These are phyloP conservation scores for Drosophila percnosoma DNA, from an alignment of 2,888 invertebrate genomes.

Conservation along the genomic window DNA sequence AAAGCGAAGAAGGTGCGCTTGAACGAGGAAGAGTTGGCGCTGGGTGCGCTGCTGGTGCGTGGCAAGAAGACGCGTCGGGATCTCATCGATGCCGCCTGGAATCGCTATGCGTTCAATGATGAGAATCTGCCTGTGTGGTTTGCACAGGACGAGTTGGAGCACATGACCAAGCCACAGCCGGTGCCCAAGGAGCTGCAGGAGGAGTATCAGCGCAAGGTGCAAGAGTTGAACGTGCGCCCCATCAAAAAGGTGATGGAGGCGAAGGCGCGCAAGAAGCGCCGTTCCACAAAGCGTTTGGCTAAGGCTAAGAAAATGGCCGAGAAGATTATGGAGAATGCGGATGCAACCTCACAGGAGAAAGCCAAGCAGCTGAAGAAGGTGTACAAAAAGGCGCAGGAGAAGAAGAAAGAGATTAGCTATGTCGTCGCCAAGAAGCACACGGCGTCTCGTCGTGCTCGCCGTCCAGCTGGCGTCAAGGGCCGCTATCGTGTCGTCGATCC, in stretches of 20 bases:
- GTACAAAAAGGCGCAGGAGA: constrained; percentile 95
- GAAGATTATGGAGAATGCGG: constrained; percentile 94
- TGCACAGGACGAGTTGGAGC: constrained; percentile 95
- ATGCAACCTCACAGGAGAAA: constrained; percentile 97
- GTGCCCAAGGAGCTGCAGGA: constrained; percentile 94
- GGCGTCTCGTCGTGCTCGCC: constrained; percentile 90
- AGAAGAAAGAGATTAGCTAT: constrained; percentile 95
- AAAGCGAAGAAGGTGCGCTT: constrained; percentile 88
- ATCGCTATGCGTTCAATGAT: constrained; percentile 96
- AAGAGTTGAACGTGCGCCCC: constrained; percentile 96
- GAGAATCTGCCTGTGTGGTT: constrained; percentile 98
- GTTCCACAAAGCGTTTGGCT: constrained; percentile 93
- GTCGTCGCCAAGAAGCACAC: constrained; percentile 96
- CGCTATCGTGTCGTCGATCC: constrained; percentile 97
- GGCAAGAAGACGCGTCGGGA: constrained; percentile 96
- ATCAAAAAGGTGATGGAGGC: constrained; percentile 99
- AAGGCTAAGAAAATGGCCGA: constrained; percentile 98
- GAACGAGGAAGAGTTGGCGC: constrained; percentile 94
- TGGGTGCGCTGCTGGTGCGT: constrained; percentile 95
- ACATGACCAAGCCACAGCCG: constrained; percentile 93
- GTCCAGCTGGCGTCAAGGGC: constrained; percentile 96
- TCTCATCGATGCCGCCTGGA: constrained; percentile 95
- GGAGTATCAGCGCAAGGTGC: constrained; percentile 92
- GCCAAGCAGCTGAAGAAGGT: constrained; percentile 95
- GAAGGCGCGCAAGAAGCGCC: constrained; percentile 98